Conservation (phyloP, 2,888 invertebrate species). For the Hirtodrosophila histrioides region DNA sequence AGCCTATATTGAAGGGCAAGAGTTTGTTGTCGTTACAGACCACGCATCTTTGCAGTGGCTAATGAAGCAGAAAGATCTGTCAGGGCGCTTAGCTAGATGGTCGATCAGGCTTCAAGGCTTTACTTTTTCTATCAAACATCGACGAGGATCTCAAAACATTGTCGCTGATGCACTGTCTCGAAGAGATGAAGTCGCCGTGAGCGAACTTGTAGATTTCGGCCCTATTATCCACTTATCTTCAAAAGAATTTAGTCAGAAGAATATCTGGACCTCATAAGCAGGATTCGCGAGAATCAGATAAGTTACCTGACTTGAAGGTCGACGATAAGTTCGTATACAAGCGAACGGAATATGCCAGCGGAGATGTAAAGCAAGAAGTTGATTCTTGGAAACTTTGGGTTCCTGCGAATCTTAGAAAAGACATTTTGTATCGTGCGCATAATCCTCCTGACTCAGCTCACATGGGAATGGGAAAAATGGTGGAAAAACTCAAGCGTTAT, state of each 20-base stretch:
- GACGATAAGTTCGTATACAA: slow-evolving; percentile 16
- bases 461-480: background rate
- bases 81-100: slow-evolving; percentile 62
- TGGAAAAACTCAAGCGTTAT: too few species aligned
- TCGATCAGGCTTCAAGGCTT: slow-evolving; percentile 46
- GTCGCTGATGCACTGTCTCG: slow-evolving; percentile 62
- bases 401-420: slow-evolving; percentile 24
- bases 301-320: too few species aligned
- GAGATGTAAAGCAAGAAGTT: background rate
- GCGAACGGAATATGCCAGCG: slow-evolving; percentile 9
- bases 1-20: slow-evolving; percentile 42
- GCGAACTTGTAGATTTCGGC: background rate
- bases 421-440: slow-evolving; percentile 8
- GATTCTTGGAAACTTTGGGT: slow-evolving; percentile 2
- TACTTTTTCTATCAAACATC: slow-evolving; percentile 41
- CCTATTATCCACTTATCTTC: slow-evolving; percentile 8
- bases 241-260: background rate
- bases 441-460: slow-evolving; percentile 4
- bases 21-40: slow-evolving; percentile 3
- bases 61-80: slow-evolving; percentile 41
- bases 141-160: slow-evolving; percentile 49
- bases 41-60: too few species aligned
- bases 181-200: background rate
- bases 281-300: background rate
- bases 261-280: background rate